phyloP scores from a whole-genome alignment of 2,888 invertebrate species.

The Thereva unica region DNA sequence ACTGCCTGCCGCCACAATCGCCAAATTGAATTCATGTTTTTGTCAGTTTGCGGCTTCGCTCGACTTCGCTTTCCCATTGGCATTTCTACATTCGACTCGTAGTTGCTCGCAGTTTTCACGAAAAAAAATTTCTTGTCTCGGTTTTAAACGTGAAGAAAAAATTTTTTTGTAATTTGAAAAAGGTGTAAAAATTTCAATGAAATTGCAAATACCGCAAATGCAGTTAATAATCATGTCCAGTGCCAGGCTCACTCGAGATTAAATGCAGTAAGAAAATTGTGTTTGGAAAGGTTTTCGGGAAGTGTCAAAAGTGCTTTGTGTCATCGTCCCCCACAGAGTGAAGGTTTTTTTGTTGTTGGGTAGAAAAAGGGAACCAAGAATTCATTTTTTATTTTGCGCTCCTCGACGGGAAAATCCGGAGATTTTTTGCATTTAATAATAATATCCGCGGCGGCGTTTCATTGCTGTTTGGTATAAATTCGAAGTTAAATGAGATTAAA shows the following conservation, averaged over 20 bases:
- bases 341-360: slow-evolving; percentile 8
- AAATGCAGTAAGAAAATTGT: slow-evolving; percentile 4
- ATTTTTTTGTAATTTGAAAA: neutral
- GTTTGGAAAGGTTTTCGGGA: slow-evolving; percentile 10
- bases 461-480: too few relatives aligned
- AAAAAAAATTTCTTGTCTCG: slow-evolving; percentile 19
- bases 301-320: slow-evolving; percentile 35
- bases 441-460: too few relatives aligned
- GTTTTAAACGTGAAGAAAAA: slow-evolving; percentile 3
- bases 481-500: neutral
- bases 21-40: neutral
- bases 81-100: slow-evolving; percentile 14
- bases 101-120: slow-evolving; percentile 15
- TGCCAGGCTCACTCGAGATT: too few relatives aligned
- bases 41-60: slow-evolving; percentile 33
- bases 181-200: slow-evolving; percentile 5
- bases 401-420: neutral
- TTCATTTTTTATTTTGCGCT: neutral
- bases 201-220: slow-evolving; percentile 12
- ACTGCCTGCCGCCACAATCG: too few relatives aligned
- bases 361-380: slow-evolving; percentile 4
- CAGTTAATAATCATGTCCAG: too few relatives aligned
- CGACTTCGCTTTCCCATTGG: slow-evolving; percentile 27
- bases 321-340: slow-evolving; percentile 31
- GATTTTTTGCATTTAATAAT: neutral